Evolutionary conservation across 2,797 vertebrate genomes (phyloP).

Genomic region (Cryptoblepharus egeriae): DNA sequence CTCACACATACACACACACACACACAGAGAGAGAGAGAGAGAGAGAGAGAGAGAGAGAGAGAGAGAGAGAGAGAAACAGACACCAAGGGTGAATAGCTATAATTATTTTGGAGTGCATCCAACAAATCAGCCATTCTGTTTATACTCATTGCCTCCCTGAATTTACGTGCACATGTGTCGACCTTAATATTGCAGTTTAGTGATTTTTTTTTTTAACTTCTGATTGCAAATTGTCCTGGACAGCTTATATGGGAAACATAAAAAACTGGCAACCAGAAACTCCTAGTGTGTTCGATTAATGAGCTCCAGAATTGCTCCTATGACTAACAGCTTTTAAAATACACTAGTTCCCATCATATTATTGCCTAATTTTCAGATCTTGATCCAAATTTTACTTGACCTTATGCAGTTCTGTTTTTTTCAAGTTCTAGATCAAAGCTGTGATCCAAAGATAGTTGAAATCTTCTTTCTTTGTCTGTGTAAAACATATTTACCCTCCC

Average conservation of each 20-base stretch:
- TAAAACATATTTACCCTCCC: background rate
- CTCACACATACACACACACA: constrained; percentile 84
- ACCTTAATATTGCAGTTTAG: constrained; percentile 63
- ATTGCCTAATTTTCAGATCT: constrained; percentile 37
- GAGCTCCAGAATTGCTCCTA: constrained; percentile 14
- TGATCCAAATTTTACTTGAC: constrained; percentile 24
- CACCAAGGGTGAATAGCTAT: constrained; percentile 95
- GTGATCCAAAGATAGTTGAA: background rate
- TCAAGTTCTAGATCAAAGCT: constrained; percentile 2
- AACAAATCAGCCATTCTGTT: constrained; percentile 80
- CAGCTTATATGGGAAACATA: no score
- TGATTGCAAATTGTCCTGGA: constrained; percentile 36
- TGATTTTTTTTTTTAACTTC: constrained; percentile 62
- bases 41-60: no score
- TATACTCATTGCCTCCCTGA: constrained; percentile 75
- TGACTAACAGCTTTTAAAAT: constrained; percentile 40
- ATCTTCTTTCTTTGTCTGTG: background rate
- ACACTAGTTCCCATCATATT: no score
- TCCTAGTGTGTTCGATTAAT: constrained; percentile 34
- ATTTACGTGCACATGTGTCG: constrained; percentile 75
- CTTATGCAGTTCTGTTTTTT: constrained; percentile 8
- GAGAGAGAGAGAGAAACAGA: no score
- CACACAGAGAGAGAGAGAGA: no score
- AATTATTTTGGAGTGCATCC: constrained; percentile 93
- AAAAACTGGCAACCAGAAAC: constrained; percentile 47